These are phyloP conservation scores for Tinamus guttatus DNA, from an alignment of 2,113 vertebrate genomes.

Conservation along the genomic window DNA sequence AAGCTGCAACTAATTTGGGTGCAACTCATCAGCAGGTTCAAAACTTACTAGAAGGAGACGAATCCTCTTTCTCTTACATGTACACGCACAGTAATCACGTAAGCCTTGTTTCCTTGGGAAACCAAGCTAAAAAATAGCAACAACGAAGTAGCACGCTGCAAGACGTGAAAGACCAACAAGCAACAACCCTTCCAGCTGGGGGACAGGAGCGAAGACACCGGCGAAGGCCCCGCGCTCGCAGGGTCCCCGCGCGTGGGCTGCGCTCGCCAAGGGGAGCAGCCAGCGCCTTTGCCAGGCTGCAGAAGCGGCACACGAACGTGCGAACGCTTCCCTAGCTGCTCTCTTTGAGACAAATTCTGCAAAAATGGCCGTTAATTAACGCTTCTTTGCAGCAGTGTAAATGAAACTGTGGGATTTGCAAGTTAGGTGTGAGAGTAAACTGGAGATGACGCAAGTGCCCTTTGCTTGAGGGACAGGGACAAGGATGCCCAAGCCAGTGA, in stretches of 20 bases:
- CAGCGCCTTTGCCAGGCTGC: background rate
- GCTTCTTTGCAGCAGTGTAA: background rate
- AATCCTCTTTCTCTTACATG: background rate
- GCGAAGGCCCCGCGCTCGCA: background rate
- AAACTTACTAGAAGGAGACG: background rate
- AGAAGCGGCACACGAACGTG: background rate
- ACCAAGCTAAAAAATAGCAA: background rate
- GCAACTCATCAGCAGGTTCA: background rate
- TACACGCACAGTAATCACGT: background rate
- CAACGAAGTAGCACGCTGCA: background rate
- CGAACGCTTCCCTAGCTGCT: background rate
- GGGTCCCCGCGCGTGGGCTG: background rate
- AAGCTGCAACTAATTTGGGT: background rate
- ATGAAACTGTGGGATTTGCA: background rate
- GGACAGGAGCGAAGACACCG: background rate
- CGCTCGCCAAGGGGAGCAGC: background rate
- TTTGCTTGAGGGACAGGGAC: background rate
- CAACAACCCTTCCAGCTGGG: background rate
- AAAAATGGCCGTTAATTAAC: slow-evolving; percentile 33
- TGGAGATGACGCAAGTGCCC: background rate
- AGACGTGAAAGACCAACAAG: background rate
- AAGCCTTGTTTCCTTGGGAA: slow-evolving; percentile 40
- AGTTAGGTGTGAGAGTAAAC: background rate
- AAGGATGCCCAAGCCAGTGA: background rate
- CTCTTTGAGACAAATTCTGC: background rate